Evolutionary conservation across 2,888 invertebrate species (phyloP), one percentile per base, ranked within the genome.

Genomic region (Netelia melanura): DNA sequence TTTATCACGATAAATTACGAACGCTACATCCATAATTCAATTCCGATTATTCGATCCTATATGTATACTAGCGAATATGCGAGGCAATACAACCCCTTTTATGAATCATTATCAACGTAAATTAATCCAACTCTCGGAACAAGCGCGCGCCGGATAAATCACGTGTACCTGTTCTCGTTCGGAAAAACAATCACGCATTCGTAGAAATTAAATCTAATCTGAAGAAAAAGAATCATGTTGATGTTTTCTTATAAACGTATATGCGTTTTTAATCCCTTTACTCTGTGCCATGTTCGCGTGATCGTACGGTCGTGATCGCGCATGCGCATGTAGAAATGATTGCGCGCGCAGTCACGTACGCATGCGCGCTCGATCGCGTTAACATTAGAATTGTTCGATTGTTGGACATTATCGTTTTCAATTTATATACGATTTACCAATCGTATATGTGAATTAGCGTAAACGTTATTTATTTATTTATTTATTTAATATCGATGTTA

Each of bases 1-100:
- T 80, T 83, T 72, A 76, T 76, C 85, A 71, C 65, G 71, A 82
- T 82, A 81, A 85, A 79, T 79, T 68, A 72, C 79, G 80, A 85
- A 83, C 80, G 74, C 64, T 56, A 43, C 61, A 76, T 76, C 71
- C 58, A 72, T 82, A 48, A 76, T 80, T 54, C 23, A 58, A 76
- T 76, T 83, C 54, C 52, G 77, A 78, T 62, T 62, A 77, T 75
- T 30, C 52, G 14, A 77, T 54, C 67, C 58, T 61, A 25, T 44
- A 43, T 38, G 38, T 43, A 70, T 56, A 62, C 25, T 8, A 14
- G 21, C 38, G 21, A 21, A 21, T 58, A 58, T 6, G 9, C 17
- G 58, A 14, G 38, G 10, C 44, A 48, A 43, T 43, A 52, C 38
- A 38, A 6, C 25, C 43, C 43, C 58, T 65, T 56, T 21, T 21